Percentiles rank a stretch among this genome's conserved stretches.
phyloP scores from a whole-genome alignment of 2,888 invertebrate genomes.

The Xanthorhoe spadicearia region DNA sequence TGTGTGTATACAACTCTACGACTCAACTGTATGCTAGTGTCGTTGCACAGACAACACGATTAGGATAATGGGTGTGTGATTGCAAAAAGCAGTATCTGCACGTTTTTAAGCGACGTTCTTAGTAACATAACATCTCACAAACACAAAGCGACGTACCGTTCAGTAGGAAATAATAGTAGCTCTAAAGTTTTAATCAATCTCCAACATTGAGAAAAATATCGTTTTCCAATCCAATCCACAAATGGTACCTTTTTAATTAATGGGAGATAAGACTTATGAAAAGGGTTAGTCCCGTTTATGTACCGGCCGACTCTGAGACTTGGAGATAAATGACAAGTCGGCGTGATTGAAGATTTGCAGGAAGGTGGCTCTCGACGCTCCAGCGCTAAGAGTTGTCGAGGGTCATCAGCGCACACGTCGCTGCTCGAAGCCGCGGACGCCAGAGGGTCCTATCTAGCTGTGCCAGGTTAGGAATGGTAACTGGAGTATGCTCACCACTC shows the following conservation, averaged over 20 bases:
- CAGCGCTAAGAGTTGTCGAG: slow-evolving; percentile 75
- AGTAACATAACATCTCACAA: no score
- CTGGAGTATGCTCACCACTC: slow-evolving; percentile 49
- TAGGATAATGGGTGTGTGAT: not conserved
- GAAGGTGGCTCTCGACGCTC: slow-evolving; percentile 80
- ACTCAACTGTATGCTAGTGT: not conserved
- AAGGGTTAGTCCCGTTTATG: not conserved
- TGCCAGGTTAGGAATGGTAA: slow-evolving; percentile 83
- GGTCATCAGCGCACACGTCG: slow-evolving; percentile 80
- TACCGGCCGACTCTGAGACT: not conserved
- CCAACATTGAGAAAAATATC: not conserved
- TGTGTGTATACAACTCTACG: not conserved
- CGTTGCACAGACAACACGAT: not conserved
- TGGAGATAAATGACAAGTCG: slow-evolving; percentile 36
- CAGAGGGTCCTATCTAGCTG: slow-evolving; percentile 86
- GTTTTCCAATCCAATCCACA: not conserved
- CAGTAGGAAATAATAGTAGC: no score
- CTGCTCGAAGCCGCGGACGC: slow-evolving; percentile 83
- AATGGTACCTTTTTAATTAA: not conserved
- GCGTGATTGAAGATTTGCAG: slow-evolving; percentile 80
- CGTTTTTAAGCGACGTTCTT: not conserved
- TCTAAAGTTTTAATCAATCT: not conserved
- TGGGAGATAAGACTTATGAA: not conserved
- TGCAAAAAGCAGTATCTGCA: not conserved
- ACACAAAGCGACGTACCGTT: no score